These are phyloP conservation scores for Drosophila lowei DNA, from an alignment of 1,140 invertebrate species.

Conservation along the genomic window DNA sequence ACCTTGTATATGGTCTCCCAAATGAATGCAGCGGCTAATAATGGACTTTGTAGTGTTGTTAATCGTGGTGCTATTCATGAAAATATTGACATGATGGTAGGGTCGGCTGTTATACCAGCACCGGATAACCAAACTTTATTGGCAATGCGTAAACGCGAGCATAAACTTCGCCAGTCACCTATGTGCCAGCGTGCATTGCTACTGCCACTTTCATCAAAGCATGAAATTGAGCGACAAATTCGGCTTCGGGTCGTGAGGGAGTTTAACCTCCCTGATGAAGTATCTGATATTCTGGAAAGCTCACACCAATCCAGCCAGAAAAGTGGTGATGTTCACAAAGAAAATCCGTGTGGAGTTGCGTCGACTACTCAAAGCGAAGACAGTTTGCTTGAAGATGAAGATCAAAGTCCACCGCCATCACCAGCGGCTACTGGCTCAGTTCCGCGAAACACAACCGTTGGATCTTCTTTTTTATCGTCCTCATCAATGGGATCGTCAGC, in stretches of 20 bases:
- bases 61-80: constrained; percentile 85
- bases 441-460: constrained; percentile 45
- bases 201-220: constrained; percentile 89
- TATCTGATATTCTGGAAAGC: constrained; percentile 91
- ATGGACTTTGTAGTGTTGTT: constrained; percentile 85
- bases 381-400: constrained; percentile 59
- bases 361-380: constrained; percentile 45
- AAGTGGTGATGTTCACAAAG: constrained; percentile 16
- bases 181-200: constrained; percentile 90
- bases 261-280: constrained; percentile 95
- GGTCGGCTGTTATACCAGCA: constrained; percentile 87
- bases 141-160: constrained; percentile 93
- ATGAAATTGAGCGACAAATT: constrained; percentile 90
- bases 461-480: constrained; percentile 59
- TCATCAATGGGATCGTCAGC: constrained; percentile 58
- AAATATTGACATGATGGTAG: constrained; percentile 86
- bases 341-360: constrained; percentile 33
- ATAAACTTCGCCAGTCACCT: constrained; percentile 91
- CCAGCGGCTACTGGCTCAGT: constrained; percentile 67
- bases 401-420: constrained; percentile 77
- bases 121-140: constrained; percentile 89
- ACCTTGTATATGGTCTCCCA: constrained; percentile 94
- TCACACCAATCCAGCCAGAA: constrained; percentile 63
- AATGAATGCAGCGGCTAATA: constrained; percentile 75
- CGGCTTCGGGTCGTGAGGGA: constrained; percentile 95